A percentile compares a stretch with the other conserved stretches of the same genome.
These are phyloP conservation scores for Zootoca vivipara DNA, from an alignment of 2,113 vertebrate genomes.

Conservation along the genomic window DNA sequence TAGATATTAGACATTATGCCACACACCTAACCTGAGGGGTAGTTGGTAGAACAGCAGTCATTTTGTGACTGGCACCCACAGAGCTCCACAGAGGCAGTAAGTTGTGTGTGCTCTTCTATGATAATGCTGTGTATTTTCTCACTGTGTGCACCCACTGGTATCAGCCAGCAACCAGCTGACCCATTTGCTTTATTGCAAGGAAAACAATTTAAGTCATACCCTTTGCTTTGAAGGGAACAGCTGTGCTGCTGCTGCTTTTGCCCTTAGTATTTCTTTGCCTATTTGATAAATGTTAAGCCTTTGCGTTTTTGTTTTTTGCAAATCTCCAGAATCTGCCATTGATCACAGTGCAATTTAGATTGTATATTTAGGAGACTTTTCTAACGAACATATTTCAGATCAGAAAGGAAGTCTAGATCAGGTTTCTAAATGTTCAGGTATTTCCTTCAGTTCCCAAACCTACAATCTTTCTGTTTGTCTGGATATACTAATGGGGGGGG, in stretches of 20 bases:
- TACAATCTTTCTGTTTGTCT: neutral
- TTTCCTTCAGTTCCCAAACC: neutral
- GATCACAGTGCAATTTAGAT: neutral
- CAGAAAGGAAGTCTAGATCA: neutral
- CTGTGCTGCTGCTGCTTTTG: neutral
- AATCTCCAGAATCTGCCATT: neutral
- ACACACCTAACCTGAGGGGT: too few relatives aligned
- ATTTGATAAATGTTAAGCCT: neutral
- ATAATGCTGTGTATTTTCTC: too few relatives aligned
- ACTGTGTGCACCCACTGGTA: neutral
- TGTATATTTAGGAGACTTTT: neutral
- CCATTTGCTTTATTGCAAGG: neutral
- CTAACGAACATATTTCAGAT: neutral
- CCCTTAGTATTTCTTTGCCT: neutral
- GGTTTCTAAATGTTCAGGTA: neutral
- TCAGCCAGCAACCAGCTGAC: neutral
- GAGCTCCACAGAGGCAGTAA: too few relatives aligned
- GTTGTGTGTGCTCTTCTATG: too few relatives aligned
- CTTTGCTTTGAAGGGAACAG: neutral
- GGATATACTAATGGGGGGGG: neutral
- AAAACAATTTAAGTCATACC: neutral
- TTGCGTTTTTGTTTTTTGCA: neutral
- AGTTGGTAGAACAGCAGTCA: too few relatives aligned
- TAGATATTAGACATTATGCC: too few relatives aligned
- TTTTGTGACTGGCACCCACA: too few relatives aligned